Evolutionary conservation across 2,888 invertebrate genomes (phyloP).

Genomic region (Iselma pallidipennis): DNA sequence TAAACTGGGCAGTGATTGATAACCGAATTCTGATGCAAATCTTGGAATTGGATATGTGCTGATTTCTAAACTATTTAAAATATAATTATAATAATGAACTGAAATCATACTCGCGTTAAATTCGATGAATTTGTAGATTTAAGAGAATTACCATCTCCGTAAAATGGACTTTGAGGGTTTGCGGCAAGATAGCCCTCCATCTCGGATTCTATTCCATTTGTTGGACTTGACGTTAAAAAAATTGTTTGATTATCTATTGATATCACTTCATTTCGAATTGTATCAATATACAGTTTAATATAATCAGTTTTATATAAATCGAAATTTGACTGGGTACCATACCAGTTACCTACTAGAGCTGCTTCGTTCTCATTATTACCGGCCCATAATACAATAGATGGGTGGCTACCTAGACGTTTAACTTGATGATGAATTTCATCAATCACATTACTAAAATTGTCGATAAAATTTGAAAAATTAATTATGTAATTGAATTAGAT

Average conservation of each 20-base stretch:
- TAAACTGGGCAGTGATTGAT: slow-evolving; percentile 84
- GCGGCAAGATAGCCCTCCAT: slow-evolving; percentile 75
- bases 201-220: slow-evolving; percentile 77
- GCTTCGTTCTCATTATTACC: slow-evolving; percentile 97
- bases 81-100: slow-evolving; percentile 91
- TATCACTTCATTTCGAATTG: slow-evolving; percentile 69
- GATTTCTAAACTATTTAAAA: slow-evolving; percentile 78
- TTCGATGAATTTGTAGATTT: neutral
- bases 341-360: slow-evolving; percentile 84
- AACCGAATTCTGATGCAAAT: slow-evolving; percentile 96
- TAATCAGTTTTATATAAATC: slow-evolving; percentile 67
- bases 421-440: slow-evolving; percentile 82
- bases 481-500: no score
- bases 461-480: no score
- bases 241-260: slow-evolving; percentile 64
- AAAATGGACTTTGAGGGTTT: slow-evolving; percentile 77
- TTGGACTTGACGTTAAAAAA: slow-evolving; percentile 88
- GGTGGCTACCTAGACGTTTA: slow-evolving; percentile 79
- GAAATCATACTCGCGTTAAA: slow-evolving; percentile 37
- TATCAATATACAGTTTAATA: slow-evolving; percentile 78
- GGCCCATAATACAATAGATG: slow-evolving; percentile 89
- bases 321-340: slow-evolving; percentile 51
- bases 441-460: slow-evolving; percentile 64
- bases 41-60: slow-evolving; percentile 78
- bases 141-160: slow-evolving; percentile 74